phyloP scores from a whole-genome alignment of 2,797 vertebrate species.

The Sebastes matsubarae region DNA sequence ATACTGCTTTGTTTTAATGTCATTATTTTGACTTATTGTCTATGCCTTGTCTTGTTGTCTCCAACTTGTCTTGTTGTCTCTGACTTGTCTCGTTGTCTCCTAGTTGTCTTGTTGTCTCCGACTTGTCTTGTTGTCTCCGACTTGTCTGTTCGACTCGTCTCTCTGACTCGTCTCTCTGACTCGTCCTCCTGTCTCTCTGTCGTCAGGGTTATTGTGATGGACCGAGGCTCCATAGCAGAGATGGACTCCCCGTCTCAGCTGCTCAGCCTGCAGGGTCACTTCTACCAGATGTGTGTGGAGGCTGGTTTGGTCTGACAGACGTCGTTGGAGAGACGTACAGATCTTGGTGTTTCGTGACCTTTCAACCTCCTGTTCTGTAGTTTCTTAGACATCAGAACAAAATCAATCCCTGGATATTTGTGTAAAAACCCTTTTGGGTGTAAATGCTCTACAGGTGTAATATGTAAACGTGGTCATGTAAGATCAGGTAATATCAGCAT shows the following conservation, averaged over 20 bases:
- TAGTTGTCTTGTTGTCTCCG: background rate
- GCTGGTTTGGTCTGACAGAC: conserved; percentile 74
- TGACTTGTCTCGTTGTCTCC: background rate
- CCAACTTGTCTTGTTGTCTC: background rate
- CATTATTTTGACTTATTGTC: too few relatives aligned
- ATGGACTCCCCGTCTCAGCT: conserved; percentile 83
- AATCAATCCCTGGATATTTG: background rate
- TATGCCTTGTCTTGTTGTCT: background rate
- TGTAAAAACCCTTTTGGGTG: too few relatives aligned
- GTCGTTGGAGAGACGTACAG: background rate
- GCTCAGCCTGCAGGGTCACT: conserved; percentile 79
- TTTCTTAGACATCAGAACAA: background rate
- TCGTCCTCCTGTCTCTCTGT: background rate
- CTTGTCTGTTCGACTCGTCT: background rate
- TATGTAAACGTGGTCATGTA: too few relatives aligned
- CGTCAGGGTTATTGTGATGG: conserved; percentile 88
- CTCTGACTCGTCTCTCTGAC: background rate
- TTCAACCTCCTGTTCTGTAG: too few relatives aligned
- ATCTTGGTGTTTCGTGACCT: too few relatives aligned
- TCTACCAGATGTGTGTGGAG: conserved; percentile 85
- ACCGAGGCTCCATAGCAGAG: conserved; percentile 83
- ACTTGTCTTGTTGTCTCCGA: too few relatives aligned
- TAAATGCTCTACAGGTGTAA: background rate
- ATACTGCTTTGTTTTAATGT: too few relatives aligned
- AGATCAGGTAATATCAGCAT: background rate